These are phyloP conservation scores for Bergia sp. DNA, from an alignment of 92 coral and sea anemone species.

Conservation along the genomic window DNA sequence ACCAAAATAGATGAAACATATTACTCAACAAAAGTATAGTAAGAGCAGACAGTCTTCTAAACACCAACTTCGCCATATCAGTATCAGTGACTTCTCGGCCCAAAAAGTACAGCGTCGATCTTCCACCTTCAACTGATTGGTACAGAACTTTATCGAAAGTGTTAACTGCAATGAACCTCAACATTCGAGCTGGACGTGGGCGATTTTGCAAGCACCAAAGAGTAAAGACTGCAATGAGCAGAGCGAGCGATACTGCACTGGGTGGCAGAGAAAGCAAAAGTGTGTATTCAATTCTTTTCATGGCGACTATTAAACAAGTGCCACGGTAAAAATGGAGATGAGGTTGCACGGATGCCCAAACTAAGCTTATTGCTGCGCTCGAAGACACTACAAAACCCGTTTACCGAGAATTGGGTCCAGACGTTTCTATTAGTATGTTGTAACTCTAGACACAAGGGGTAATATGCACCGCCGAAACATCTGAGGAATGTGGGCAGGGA, in stretches of 20 bases:
- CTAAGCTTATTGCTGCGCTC: no score
- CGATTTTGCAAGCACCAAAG: not conserved
- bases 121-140: not conserved
- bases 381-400: no score
- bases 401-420: no score
- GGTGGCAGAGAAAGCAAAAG: not conserved
- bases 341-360: no score
- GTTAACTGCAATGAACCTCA: not conserved
- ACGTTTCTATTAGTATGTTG: no score
- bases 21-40: not conserved
- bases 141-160: not conserved
- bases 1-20: not conserved
- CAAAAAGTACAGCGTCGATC: not conserved
- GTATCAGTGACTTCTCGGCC: not conserved
- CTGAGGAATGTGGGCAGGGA: no score
- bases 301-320: not conserved
- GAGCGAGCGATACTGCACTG: not conserved
- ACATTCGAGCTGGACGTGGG: not conserved
- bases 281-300: not conserved
- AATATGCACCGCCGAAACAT: no score
- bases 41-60: not conserved
- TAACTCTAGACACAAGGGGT: no score
- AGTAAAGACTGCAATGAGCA: not conserved
- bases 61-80: not conserved
- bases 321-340: no score